Evolutionary conservation across 2,888 invertebrate genomes (phyloP), one percentile per base, ranked within the genome.

Genomic region (Beris morrisii): DNA sequence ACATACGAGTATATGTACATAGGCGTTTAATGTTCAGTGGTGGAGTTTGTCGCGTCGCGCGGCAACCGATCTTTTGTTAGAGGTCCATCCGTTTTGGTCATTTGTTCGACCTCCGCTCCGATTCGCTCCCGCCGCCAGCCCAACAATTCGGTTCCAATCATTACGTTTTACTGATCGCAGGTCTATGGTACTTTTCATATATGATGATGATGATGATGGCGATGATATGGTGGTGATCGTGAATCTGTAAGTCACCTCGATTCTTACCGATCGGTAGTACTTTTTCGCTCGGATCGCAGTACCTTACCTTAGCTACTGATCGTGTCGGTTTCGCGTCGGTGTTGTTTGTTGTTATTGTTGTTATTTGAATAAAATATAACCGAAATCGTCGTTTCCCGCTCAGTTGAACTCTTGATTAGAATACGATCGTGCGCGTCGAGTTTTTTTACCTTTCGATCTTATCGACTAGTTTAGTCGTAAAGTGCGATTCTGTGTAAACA

Each of bases 381-480:
- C 38, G 43, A 61, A 61, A 61, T 61, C 52, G 61, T 50, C 5
- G 44, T 64, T 64, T 64, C 55, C 66, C 64, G 69, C 57, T 69
- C 58, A 67, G 69, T 69, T 69, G 61, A 52, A 45, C 52, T 69
- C 61, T 64, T 66, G 67, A 69, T 69, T 66, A 69, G 64, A 54
- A 59, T 50, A 59, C 58, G 67, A 53, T 64, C 61, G 61, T 64
- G 46, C 59, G 61, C 52, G 68, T 45, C 5, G 5, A 38, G 2
- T 38, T 38, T 22, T 22, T 44, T 52, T 52, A 28, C 52, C 22
- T 55, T 38, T 55, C 11, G 64, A 64, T 55, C 54, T 46, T 46
- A 55, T 38, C 48, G 12, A 31, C 38, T 13, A 11, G 13, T 28
- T 63, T 52, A 63, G 53, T 43, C 53, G 43, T 13, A 28, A 45